These are phyloP conservation scores for Ashinkailepas kermadecensis DNA, from an alignment of 2,888 invertebrate species.

Conservation along the genomic window DNA sequence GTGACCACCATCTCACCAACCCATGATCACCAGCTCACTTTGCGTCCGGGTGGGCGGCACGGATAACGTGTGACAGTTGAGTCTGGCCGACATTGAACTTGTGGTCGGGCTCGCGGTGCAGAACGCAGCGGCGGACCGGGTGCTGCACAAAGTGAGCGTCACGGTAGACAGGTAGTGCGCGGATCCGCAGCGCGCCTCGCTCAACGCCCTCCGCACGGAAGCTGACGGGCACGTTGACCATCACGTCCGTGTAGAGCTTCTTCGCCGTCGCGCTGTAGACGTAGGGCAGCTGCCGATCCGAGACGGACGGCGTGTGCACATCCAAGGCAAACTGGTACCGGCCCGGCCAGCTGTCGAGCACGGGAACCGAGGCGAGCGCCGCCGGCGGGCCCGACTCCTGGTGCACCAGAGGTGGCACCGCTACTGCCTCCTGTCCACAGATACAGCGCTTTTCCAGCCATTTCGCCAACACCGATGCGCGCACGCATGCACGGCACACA, in stretches of 20 bases:
- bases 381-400: neutral
- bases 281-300: neutral
- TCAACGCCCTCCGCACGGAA: neutral
- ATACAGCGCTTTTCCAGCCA: too few species aligned
- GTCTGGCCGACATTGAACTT: neutral
- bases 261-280: conserved; percentile 27
- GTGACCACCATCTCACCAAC: too few species aligned
- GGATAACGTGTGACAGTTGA: neutral
- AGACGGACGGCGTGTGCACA: neutral
- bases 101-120: neutral
- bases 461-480: too few species aligned
- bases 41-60: neutral
- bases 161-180: neutral
- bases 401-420: neutral
- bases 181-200: neutral
- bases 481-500: too few species aligned
- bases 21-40: neutral
- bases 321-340: neutral
- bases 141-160: neutral
- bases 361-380: neutral
- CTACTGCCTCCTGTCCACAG: neutral
- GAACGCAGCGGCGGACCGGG: neutral
- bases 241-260: conserved; percentile 33
- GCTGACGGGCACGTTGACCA: conserved; percentile 32
- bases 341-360: conserved; percentile 4